phyloP scores from a whole-genome alignment of 2,113 vertebrate species.

The Aldabrachelys gigantea region DNA sequence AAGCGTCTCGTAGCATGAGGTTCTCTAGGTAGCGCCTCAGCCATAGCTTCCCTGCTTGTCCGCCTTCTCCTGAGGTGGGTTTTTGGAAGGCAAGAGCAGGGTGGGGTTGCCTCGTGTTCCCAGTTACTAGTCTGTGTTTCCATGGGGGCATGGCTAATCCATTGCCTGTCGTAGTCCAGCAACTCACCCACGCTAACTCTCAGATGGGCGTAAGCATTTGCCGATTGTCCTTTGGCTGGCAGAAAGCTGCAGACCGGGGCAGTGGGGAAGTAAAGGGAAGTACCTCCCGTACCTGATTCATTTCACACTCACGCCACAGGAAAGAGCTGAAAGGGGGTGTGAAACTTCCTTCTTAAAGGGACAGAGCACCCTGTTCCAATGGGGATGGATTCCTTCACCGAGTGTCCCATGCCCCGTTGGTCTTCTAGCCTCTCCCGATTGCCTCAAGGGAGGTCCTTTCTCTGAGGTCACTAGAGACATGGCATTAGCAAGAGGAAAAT shows the following conservation, averaged over 20 bases:
- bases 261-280: background rate
- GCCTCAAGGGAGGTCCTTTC: background rate
- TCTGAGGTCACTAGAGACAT: background rate
- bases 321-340: background rate
- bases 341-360: background rate
- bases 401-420: background rate
- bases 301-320: background rate
- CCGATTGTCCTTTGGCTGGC: background rate
- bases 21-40: background rate
- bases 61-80: background rate
- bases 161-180: background rate
- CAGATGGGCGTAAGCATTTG: background rate
- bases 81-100: background rate
- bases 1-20: background rate
- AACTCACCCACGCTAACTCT: rapidly evolving
- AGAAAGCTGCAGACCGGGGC: rapidly evolving
- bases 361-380: background rate
- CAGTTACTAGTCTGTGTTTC: background rate
- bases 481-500: background rate
- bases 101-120: background rate
- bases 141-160: background rate
- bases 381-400: background rate
- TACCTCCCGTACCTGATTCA: background rate
- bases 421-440: background rate
- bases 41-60: background rate